A percentile compares a stretch with the other conserved stretches of the same genome.
Evolutionary conservation across 2,888 invertebrate species (phyloP).

Genomic region (Acleris laterana): DNA sequence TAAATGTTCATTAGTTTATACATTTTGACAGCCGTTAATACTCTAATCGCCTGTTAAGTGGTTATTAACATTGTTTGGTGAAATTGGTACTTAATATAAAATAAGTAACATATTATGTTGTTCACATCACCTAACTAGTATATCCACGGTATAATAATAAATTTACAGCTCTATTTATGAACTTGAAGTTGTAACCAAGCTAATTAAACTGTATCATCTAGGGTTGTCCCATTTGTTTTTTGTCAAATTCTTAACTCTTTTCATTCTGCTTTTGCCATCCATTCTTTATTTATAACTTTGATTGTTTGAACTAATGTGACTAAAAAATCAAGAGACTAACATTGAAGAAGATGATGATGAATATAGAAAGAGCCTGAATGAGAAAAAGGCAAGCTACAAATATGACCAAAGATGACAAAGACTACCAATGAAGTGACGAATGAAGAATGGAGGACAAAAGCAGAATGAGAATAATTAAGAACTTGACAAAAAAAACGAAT

Average conservation of each 20-base stretch:
- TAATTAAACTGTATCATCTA: no score
- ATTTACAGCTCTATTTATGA: background rate
- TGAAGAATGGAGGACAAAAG: background rate
- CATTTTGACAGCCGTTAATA: no score
- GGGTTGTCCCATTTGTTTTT: no score
- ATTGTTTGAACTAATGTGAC: no score
- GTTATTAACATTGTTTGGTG: no score
- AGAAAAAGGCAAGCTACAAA: background rate
- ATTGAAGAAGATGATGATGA: background rate
- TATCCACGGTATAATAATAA: no score
- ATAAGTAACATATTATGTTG: constrained; percentile 10
- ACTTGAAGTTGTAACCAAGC: background rate
- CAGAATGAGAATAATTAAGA: background rate
- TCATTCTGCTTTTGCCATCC: no score
- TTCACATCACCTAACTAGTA: constrained; percentile 6
- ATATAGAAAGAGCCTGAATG: background rate
- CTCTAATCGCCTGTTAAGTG: no score
- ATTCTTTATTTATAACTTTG: no score
- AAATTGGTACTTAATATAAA: no score
- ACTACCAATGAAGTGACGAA: background rate
- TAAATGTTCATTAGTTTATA: no score
- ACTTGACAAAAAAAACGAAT: constrained; percentile 1
- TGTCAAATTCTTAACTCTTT: no score
- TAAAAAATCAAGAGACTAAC: background rate
- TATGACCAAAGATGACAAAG: background rate